A percentile compares a stretch with the other conserved stretches of the same genome.
Conservation (phyloP, 2,113 vertebrate genomes). For the Oceanites oceanicus region DNA sequence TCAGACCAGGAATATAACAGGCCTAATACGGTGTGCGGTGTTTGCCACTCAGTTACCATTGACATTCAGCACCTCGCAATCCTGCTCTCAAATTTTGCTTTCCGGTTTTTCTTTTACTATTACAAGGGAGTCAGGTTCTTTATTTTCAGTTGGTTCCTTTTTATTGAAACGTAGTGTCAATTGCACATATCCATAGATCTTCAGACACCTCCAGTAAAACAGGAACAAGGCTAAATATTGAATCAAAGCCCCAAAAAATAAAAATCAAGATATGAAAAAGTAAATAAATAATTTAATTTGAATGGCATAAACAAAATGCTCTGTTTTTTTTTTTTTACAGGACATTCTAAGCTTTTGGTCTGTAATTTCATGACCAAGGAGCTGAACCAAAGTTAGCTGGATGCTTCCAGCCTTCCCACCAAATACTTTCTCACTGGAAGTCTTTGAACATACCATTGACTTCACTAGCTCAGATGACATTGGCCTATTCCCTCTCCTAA, state of each 20-base stretch:
- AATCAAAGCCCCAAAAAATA: not conserved
- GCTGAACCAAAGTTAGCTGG: not conserved
- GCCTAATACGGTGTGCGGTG: rapidly evolving
- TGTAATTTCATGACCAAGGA: not conserved
- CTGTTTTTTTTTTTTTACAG: not conserved
- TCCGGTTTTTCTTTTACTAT: not conserved
- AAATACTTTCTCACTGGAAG: not conserved
- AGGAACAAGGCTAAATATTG: not conserved
- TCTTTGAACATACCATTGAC: not conserved
- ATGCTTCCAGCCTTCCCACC: not conserved
- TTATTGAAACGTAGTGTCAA: not conserved
- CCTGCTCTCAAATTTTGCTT: not conserved
- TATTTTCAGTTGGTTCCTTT: not conserved
- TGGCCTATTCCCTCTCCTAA: not conserved
- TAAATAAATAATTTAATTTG: not conserved
- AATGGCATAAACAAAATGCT: not conserved
- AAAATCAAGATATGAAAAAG: not conserved
- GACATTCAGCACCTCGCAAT: not conserved
- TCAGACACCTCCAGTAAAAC: not conserved
- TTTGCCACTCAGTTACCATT: not conserved
- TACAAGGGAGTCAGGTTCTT: not conserved
- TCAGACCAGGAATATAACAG: not conserved
- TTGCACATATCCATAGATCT: not conserved
- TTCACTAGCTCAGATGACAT: not conserved
- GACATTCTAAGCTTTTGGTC: not conserved